A percentile compares a stretch with the other conserved stretches of the same genome.
Conservation (phyloP, 2,888 invertebrate species). For the Galeopsomyia nigrocyanea region DNA sequence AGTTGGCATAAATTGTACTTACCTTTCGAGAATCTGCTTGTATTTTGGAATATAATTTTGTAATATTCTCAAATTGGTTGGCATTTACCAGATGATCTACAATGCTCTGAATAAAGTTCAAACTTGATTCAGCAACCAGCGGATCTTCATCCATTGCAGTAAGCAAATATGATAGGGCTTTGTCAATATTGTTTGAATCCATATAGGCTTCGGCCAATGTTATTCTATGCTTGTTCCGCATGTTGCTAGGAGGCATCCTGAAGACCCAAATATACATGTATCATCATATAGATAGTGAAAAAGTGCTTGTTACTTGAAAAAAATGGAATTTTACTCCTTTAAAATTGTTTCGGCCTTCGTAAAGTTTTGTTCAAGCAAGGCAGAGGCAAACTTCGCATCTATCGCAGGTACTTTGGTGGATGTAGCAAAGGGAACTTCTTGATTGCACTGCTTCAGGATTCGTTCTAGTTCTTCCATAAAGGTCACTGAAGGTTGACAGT, state of each 20-base stretch:
- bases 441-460: slow-evolving; percentile 76
- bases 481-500: slow-evolving; percentile 77
- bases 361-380: neutral
- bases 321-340: slow-evolving; percentile 12
- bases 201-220: neutral
- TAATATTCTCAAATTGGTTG: slow-evolving; percentile 18
- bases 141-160: neutral
- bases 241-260: neutral
- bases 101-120: neutral
- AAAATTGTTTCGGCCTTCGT: slow-evolving; percentile 12
- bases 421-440: slow-evolving; percentile 79
- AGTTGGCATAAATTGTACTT: neutral
- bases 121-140: neutral
- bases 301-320: neutral
- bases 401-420: neutral
- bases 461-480: slow-evolving; percentile 78
- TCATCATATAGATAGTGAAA: neutral
- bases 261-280: neutral
- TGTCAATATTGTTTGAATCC: neutral
- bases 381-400: neutral
- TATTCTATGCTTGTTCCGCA: neutral
- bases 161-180: neutral
- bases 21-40: neutral
- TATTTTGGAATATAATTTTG: neutral
- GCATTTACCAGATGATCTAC: slow-evolving; percentile 1